Evolutionary conservation across 2,888 invertebrate genomes (phyloP).

Genomic region (Nowickia ferox): DNA sequence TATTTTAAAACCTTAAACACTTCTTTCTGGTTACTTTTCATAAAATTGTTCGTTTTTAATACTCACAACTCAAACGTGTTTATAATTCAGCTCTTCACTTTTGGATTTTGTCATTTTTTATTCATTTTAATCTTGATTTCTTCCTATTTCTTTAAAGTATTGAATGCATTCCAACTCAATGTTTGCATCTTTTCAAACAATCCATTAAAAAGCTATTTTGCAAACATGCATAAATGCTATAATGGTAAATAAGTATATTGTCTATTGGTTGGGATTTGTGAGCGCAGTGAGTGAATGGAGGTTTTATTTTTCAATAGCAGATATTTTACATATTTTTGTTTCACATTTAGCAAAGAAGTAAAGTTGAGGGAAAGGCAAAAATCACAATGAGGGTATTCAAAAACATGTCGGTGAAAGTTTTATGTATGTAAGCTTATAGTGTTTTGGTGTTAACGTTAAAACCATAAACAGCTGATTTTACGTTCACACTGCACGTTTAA

Average conservation of each 20-base stretch:
- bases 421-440: too few relatives aligned
- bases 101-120: conserved; percentile 19
- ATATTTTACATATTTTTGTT: conserved; percentile 38
- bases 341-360: conserved; percentile 48
- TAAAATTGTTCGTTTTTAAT: not conserved
- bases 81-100: conserved; percentile 17
- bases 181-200: conserved; percentile 42
- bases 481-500: too few relatives aligned
- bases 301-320: conserved; percentile 64
- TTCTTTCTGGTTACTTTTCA: not conserved
- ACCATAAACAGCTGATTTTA: too few relatives aligned
- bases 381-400: conserved; percentile 20
- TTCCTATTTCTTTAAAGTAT: conserved; percentile 45
- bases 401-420: too few relatives aligned
- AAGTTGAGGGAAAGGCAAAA: conserved; percentile 32
- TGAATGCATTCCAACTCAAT: conserved; percentile 56
- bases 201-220: conserved; percentile 70
- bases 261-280: conserved; percentile 50
- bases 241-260: conserved; percentile 61
- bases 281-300: conserved; percentile 11
- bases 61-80: conserved; percentile 48
- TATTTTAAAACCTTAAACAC: not conserved
- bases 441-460: too few relatives aligned
- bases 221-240: conserved; percentile 67
- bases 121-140: conserved; percentile 30